Conservation (phyloP, 1,140 invertebrate species). For the Panagrolaimus sp. region DNA sequence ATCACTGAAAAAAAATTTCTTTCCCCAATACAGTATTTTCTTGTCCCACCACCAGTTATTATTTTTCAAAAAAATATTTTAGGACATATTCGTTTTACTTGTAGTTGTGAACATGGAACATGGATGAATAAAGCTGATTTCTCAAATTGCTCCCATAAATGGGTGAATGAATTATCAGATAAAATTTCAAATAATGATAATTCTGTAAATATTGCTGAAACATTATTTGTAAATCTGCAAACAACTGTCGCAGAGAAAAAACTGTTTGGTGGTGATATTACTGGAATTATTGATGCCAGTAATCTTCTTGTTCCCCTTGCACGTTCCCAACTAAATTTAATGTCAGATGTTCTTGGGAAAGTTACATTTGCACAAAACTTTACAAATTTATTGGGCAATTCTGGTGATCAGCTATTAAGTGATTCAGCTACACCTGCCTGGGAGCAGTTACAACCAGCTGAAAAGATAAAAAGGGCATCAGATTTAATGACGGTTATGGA, state of each 20-base stretch:
- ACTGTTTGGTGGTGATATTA: slow-evolving; percentile 16
- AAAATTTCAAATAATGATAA: background rate
- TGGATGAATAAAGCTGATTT: slow-evolving; percentile 16
- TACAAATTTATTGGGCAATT: slow-evolving; percentile 12
- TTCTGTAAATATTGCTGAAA: slow-evolving; percentile 7
- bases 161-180: slow-evolving; percentile 1
- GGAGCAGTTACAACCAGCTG: slow-evolving; percentile 1
- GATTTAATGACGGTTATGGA: slow-evolving; percentile 21
- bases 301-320: slow-evolving; percentile 10
- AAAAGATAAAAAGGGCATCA: slow-evolving; percentile 17
- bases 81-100: slow-evolving; percentile 10
- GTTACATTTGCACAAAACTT: background rate
- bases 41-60: no score
- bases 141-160: slow-evolving; percentile 17
- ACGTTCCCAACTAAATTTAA: background rate
- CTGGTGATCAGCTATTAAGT: slow-evolving; percentile 18
- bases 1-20: no score
- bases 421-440: slow-evolving; percentile 14
- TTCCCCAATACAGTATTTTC: no score
- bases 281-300: slow-evolving; percentile 16
- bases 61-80: background rate
- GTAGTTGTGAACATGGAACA: slow-evolving; percentile 9
- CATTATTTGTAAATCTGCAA: background rate
- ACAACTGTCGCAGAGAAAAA: background rate
- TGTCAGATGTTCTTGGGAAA: background rate